Evolutionary conservation across 2,113 vertebrate species (phyloP).

Genomic region (Ictalurus punctatus): DNA sequence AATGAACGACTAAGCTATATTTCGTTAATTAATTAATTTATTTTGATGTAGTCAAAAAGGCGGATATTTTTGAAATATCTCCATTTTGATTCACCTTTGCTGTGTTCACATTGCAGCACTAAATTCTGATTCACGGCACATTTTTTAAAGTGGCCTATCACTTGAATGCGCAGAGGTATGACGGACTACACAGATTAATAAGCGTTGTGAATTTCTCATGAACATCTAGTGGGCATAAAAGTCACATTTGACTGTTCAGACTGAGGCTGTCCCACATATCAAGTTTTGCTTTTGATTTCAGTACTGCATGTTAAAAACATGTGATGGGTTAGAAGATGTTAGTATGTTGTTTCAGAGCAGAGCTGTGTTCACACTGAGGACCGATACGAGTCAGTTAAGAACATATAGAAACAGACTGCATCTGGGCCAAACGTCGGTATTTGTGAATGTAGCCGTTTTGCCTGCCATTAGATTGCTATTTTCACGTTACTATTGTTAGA

Average conservation of each 20-base stretch:
- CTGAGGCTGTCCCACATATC: not conserved
- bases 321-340: not conserved
- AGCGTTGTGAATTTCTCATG: not conserved
- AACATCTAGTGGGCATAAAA: not conserved
- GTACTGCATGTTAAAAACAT: not conserved
- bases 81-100: not conserved
- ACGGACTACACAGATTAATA: not conserved
- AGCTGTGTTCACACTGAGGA: not conserved
- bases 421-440: not conserved
- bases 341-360: not conserved
- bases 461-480: conserved; percentile 8
- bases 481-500: conserved; percentile 20
- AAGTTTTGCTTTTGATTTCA: not conserved
- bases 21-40: not conserved
- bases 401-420: not conserved
- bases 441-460: not conserved
- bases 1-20: not conserved
- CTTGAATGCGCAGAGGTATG: not conserved
- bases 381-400: not conserved
- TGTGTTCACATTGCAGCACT: not conserved
- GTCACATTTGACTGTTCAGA: not conserved
- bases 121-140: not conserved
- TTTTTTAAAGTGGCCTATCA: not conserved
- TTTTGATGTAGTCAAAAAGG: not conserved
- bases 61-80: not conserved